These are phyloP conservation scores for Ariopsis seemanni DNA, from an alignment of 2,113 vertebrate species.

Conservation along the genomic window DNA sequence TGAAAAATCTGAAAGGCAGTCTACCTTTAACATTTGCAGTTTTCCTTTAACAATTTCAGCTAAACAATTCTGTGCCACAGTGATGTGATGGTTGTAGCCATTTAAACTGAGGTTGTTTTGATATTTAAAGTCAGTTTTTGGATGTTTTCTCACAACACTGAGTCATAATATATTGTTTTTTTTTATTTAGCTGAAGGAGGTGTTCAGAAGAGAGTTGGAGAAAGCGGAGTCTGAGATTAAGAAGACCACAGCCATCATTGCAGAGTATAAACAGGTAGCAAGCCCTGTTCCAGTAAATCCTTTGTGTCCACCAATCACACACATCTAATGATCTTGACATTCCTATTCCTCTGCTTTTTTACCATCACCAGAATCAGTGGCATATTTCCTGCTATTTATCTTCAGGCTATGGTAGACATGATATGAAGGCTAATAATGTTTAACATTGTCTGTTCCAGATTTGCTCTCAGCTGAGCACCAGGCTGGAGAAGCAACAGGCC, in stretches of 20 bases:
- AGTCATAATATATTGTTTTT: background rate
- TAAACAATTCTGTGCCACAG: background rate
- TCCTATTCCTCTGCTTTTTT: background rate
- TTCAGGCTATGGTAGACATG: background rate
- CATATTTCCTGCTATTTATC: background rate
- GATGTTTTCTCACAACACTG: background rate
- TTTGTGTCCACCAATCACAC: background rate
- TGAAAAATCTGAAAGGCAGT: no score
- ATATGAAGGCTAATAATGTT: background rate
- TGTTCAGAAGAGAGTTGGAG: conserved; percentile 95
- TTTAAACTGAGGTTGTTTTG: background rate
- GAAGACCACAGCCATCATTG: conserved; percentile 96
- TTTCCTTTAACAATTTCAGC: background rate
- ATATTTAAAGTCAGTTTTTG: background rate
- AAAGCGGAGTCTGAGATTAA: conserved; percentile 97
- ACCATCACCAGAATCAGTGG: background rate
- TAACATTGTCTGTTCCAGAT: conserved; percentile 75
- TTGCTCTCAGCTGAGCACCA: conserved; percentile 94
- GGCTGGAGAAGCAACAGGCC: conserved; percentile 92
- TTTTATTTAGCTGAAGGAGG: conserved; percentile 85
- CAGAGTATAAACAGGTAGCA: conserved; percentile 94
- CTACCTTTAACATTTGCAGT: background rate
- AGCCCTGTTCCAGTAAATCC: background rate
- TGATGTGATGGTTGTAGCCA: background rate
- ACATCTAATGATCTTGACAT: background rate